Conservation (phyloP, 2,888 invertebrate species). For the Chrysodeixis includens region DNA sequence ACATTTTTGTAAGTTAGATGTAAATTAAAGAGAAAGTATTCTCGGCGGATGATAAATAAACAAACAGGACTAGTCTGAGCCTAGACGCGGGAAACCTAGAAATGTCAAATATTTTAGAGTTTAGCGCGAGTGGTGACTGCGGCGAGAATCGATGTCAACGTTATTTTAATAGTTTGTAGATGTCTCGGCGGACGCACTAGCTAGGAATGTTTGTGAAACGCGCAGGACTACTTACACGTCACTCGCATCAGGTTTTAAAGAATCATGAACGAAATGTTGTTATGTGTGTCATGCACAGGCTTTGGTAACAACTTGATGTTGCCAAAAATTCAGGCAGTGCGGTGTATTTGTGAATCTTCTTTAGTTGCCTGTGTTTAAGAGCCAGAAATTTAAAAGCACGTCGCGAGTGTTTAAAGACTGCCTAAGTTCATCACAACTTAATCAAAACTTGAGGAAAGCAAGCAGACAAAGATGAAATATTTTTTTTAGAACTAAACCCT, state of each 20-base stretch:
- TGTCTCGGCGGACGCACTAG: slow-evolving; percentile 11
- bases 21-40: slow-evolving; percentile 52
- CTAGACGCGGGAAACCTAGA: slow-evolving; percentile 9
- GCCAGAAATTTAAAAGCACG: no score
- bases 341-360: not conserved
- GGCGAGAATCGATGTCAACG: slow-evolving; percentile 23
- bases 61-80: slow-evolving; percentile 23
- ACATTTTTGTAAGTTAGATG: slow-evolving; percentile 32
- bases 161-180: slow-evolving; percentile 16
- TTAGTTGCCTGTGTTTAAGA: not conserved
- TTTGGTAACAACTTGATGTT: not conserved
- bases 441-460: no score
- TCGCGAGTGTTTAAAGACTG: no score
- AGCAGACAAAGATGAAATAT: no score
- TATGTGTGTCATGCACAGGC: not conserved
- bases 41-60: slow-evolving; percentile 42
- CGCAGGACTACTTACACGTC: not conserved
- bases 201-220: slow-evolving; percentile 13
- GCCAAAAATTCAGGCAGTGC: not conserved
- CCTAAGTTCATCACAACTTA: no score
- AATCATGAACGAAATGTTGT: not conserved
- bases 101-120: slow-evolving; percentile 12
- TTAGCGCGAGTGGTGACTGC: not conserved
- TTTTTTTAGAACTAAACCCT: no score
- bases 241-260: not conserved